A percentile compares a stretch with the other conserved stretches of the same genome.
phyloP scores from a whole-genome alignment of 2,797 vertebrate species.

The Bradypodion pumilum region DNA sequence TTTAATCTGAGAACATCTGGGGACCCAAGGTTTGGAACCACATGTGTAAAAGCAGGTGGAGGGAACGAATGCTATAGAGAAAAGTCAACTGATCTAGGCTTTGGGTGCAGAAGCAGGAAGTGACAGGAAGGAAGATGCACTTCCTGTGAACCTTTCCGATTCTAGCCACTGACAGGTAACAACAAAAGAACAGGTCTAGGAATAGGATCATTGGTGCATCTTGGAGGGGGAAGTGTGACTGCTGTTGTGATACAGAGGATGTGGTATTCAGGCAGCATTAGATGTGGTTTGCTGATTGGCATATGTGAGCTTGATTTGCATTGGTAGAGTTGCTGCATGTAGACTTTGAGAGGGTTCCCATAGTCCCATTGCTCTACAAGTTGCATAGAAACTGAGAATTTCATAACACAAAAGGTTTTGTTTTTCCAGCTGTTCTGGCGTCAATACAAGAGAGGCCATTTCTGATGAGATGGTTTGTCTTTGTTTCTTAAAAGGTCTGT shows the following conservation, averaged over 20 bases:
- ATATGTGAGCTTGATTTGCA: neutral
- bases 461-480: neutral
- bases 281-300: neutral
- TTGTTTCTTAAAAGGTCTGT: neutral
- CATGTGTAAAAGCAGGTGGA: too few relatives aligned
- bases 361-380: neutral
- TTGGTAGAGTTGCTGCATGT: neutral
- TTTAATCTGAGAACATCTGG: too few relatives aligned
- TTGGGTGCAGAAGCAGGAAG: neutral
- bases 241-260: neutral
- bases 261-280: neutral
- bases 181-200: neutral
- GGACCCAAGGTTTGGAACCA: too few relatives aligned
- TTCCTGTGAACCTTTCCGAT: neutral
- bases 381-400: neutral
- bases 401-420: neutral
- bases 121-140: constrained; percentile 2
- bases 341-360: neutral
- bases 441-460: neutral
- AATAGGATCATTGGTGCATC: neutral
- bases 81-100: neutral
- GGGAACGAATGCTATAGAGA: neutral
- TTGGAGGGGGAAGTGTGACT: neutral
- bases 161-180: neutral
- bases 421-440: neutral